Evolutionary conservation across 2,888 invertebrate genomes (phyloP).

Genomic region (Tridacna crocea): DNA sequence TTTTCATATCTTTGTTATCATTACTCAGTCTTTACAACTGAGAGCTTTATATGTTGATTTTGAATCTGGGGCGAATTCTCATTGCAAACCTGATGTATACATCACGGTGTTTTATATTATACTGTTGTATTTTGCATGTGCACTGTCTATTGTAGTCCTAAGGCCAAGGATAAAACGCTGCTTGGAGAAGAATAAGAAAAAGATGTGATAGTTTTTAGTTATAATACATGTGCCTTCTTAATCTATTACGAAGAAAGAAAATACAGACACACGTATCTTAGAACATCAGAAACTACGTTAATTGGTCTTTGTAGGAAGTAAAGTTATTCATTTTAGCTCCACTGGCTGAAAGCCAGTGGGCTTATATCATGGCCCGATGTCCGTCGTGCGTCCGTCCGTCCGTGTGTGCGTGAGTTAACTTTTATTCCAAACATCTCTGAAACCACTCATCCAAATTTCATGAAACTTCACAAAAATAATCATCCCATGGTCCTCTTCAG

Average conservation of each 20-base stretch:
- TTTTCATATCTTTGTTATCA: slow-evolving; percentile 59
- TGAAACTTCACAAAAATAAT: too few species aligned
- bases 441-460: too few species aligned
- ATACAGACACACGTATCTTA: too few species aligned
- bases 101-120: slow-evolving; percentile 27
- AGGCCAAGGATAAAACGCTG: not conserved
- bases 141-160: slow-evolving; percentile 20
- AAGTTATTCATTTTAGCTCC: too few species aligned
- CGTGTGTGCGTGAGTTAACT: too few species aligned
- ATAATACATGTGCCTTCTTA: not conserved
- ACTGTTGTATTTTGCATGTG: slow-evolving; percentile 34
- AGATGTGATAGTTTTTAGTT: not conserved
- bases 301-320: too few species aligned
- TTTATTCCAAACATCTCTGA: too few species aligned
- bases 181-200: slow-evolving; percentile 19
- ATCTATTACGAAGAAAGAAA: not conserved
- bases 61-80: slow-evolving; percentile 36
- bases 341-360: too few species aligned
- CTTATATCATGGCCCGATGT: too few species aligned
- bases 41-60: slow-evolving; percentile 54
- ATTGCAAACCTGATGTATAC: slow-evolving; percentile 55
- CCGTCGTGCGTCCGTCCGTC: too few species aligned
- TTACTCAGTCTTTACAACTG: slow-evolving; percentile 60
- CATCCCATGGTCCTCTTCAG: too few species aligned
- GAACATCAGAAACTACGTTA: too few species aligned